Conservation (phyloP, 1,140 invertebrate genomes). For the Wasmannia auropunctata region DNA sequence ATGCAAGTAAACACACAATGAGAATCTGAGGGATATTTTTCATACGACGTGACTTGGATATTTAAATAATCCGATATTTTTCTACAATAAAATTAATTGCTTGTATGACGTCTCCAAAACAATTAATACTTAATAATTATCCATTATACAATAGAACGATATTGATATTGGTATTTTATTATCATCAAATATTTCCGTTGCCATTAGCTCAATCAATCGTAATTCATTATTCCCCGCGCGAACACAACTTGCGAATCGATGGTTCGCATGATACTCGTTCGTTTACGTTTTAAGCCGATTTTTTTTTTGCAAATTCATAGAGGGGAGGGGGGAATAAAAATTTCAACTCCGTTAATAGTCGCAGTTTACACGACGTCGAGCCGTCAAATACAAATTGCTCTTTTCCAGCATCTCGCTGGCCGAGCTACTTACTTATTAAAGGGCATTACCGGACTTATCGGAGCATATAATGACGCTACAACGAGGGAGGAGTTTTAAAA, state of each 20-base stretch:
- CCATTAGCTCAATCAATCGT: constrained; percentile 4
- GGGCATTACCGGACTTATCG: constrained; percentile 54
- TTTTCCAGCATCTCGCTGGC: constrained; percentile 45
- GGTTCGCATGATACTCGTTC: background rate
- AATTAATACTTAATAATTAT: background rate
- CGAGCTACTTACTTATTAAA: constrained; percentile 53
- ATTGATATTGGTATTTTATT: constrained; percentile 26
- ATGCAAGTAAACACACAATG: background rate
- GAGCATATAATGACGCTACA: constrained; percentile 55
- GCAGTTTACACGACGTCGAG: constrained; percentile 1
- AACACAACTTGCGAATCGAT: background rate
- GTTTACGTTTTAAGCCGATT: constrained; percentile 17
- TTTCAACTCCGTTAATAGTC: constrained; percentile 23
- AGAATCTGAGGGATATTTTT: background rate
- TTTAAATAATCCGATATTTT: background rate
- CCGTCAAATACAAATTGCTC: constrained; percentile 29
- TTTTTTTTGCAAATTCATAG: background rate
- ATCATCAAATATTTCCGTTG: constrained; percentile 5
- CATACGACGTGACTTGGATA: background rate
- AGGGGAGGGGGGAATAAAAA: background rate
- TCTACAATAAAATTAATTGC: background rate
- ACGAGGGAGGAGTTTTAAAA: constrained; percentile 49
- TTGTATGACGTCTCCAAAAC: no score
- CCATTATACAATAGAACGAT: no score
- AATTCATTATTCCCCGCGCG: constrained; percentile 15